Evolutionary conservation across 2,888 invertebrate genomes (phyloP).

Genomic region (Drosophila tripunctata): DNA sequence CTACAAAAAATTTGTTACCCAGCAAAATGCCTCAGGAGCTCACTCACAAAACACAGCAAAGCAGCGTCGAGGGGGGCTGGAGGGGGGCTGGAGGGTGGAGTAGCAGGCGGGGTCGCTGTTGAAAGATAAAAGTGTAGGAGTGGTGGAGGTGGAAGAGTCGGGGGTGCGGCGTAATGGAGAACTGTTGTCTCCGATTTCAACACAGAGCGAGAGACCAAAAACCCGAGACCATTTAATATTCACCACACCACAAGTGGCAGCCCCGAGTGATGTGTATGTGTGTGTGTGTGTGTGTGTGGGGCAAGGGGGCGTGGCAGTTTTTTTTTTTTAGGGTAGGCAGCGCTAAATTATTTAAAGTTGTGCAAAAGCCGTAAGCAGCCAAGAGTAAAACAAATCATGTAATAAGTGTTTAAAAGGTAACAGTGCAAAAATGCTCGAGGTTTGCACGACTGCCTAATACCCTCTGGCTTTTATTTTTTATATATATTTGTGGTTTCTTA

Average conservation of each 20-base stretch:
- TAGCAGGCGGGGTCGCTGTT: not conserved
- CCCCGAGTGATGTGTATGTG: not conserved
- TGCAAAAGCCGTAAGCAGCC: slow-evolving; percentile 48
- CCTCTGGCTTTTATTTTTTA: too few species aligned
- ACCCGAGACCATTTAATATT: slow-evolving; percentile 62
- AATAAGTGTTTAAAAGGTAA: slow-evolving; percentile 62
- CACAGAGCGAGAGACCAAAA: slow-evolving; percentile 38
- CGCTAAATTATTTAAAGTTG: slow-evolving; percentile 71
- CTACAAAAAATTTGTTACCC: slow-evolving; percentile 54
- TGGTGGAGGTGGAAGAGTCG: too few species aligned
- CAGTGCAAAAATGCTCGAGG: slow-evolving; percentile 4
- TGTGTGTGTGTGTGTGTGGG: not conserved
- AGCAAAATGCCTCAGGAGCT: slow-evolving; percentile 34
- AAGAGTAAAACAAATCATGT: slow-evolving; percentile 59
- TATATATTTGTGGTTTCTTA: too few species aligned
- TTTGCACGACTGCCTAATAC: not conserved
- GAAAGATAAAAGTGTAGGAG: too few species aligned
- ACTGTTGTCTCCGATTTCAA: slow-evolving; percentile 49
- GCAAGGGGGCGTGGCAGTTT: not conserved
- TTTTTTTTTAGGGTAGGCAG: not conserved
- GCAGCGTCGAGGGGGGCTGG: not conserved
- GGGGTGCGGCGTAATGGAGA: not conserved
- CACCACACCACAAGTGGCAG: slow-evolving; percentile 62
- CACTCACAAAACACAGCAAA: slow-evolving; percentile 40
- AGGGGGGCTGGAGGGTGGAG: too few species aligned